These are phyloP conservation scores for Pelusios castaneus DNA, from an alignment of 2,113 vertebrate species.

Conservation along the genomic window DNA sequence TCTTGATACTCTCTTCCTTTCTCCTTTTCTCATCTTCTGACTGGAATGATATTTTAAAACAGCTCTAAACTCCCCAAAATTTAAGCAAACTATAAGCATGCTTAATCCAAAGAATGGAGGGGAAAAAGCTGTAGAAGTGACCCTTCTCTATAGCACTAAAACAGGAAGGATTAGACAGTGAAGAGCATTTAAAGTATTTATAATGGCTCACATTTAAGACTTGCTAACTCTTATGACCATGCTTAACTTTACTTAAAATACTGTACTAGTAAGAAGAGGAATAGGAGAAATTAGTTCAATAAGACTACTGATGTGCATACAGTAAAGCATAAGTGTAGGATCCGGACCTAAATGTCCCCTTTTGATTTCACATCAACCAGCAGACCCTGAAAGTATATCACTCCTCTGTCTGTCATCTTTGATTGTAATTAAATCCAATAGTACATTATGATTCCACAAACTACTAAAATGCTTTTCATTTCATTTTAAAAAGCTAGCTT, in stretches of 20 bases:
- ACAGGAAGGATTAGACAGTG: background rate
- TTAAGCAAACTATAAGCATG: background rate
- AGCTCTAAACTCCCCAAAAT: background rate
- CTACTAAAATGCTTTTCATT: background rate
- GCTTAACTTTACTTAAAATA: background rate
- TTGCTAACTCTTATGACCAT: background rate
- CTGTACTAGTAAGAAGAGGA: background rate
- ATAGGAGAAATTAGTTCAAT: background rate
- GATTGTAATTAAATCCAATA: background rate
- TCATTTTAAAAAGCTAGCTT: background rate
- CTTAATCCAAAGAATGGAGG: background rate
- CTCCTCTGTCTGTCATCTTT: background rate
- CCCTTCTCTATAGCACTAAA: background rate
- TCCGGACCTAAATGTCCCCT: background rate
- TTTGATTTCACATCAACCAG: background rate
- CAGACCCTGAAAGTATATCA: background rate
- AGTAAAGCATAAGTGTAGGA: background rate
- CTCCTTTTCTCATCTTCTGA: background rate
- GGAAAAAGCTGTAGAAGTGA: background rate
- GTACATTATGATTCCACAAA: background rate
- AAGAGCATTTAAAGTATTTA: background rate
- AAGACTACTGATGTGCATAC: background rate
- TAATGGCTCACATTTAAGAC: background rate
- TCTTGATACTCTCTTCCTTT: background rate
- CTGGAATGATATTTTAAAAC: background rate